Percentiles rank a stretch among this genome's conserved stretches.
These are phyloP conservation scores for Rhorus exstirpatorius DNA, from an alignment of 2,888 invertebrate genomes.

Conservation along the genomic window DNA sequence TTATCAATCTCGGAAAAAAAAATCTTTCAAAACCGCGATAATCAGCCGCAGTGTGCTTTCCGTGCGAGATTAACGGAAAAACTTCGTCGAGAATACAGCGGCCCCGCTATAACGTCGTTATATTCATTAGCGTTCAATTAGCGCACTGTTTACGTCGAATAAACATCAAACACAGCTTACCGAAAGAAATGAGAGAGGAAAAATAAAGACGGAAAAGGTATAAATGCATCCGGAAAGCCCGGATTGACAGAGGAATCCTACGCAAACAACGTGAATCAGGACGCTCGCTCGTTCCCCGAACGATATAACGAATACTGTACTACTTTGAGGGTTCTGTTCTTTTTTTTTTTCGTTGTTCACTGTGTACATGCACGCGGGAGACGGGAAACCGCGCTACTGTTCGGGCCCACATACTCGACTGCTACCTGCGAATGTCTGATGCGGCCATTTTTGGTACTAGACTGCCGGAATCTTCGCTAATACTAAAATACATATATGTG, in stretches of 20 bases:
- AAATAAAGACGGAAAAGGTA: background rate
- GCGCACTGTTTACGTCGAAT: slow-evolving; percentile 81
- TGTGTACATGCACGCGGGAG: background rate
- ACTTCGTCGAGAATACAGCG: slow-evolving; percentile 15
- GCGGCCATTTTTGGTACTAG: slow-evolving; percentile 1
- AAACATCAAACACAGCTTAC: slow-evolving; percentile 80
- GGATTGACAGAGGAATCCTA: slow-evolving; percentile 69
- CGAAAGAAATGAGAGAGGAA: slow-evolving; percentile 21
- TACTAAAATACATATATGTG: too few relatives aligned
- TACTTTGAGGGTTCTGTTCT: slow-evolving; percentile 73
- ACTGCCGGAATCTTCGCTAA: too few relatives aligned
- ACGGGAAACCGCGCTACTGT: slow-evolving; percentile 24
- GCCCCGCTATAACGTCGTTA: slow-evolving; percentile 57
- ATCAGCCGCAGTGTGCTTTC: slow-evolving; percentile 45
- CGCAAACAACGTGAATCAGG: slow-evolving; percentile 72
- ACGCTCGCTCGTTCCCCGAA: slow-evolving; percentile 74
- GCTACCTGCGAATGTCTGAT: slow-evolving; percentile 4
- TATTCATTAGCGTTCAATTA: slow-evolving; percentile 85
- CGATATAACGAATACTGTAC: slow-evolving; percentile 81
- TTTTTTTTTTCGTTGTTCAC: slow-evolving; percentile 35
- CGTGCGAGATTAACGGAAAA: slow-evolving; percentile 35
- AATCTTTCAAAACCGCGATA: slow-evolving; percentile 3
- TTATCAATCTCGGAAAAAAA: background rate
- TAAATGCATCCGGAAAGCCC: slow-evolving; percentile 35
- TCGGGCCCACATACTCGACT: background rate